These are phyloP conservation scores for Nephrotoma guestfalica DNA, from an alignment of 2,888 invertebrate species.

Conservation along the genomic window DNA sequence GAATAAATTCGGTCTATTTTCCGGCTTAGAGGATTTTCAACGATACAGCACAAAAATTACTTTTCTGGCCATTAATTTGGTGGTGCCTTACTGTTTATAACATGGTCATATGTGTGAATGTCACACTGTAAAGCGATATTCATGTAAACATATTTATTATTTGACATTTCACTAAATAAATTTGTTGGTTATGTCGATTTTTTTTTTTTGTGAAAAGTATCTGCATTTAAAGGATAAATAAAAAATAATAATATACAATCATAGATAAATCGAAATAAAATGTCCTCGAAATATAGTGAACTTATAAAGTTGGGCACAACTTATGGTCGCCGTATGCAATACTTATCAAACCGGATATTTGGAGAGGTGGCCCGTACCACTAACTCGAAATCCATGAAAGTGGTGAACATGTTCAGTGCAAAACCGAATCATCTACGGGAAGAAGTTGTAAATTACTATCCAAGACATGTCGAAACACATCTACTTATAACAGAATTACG, in stretches of 20 bases:
- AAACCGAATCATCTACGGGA: constrained; percentile 58
- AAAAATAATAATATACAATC: background rate
- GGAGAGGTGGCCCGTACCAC: constrained; percentile 72
- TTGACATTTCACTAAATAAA: background rate
- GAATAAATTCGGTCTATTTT: too few relatives aligned
- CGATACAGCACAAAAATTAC: too few relatives aligned
- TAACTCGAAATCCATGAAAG: constrained; percentile 60
- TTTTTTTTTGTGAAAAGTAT: background rate
- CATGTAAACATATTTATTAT: background rate
- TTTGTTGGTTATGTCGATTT: background rate
- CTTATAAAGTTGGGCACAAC: constrained; percentile 55
- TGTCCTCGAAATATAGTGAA: constrained; percentile 48
- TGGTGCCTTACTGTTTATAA: too few relatives aligned
- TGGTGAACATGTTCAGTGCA: constrained; percentile 61
- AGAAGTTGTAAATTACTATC: constrained; percentile 71
- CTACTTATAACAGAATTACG: constrained; percentile 55
- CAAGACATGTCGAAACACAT: constrained; percentile 64
- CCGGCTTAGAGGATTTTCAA: too few relatives aligned
- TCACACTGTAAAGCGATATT: too few relatives aligned
- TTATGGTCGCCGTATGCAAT: constrained; percentile 74
- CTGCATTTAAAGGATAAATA: background rate
- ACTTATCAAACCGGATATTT: constrained; percentile 75
- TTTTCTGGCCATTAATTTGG: too few relatives aligned
- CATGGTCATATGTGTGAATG: too few relatives aligned
- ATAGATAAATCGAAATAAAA: background rate